These are phyloP conservation scores for Portevinia maculata DNA, from an alignment of 2,888 invertebrate species.

Conservation along the genomic window DNA sequence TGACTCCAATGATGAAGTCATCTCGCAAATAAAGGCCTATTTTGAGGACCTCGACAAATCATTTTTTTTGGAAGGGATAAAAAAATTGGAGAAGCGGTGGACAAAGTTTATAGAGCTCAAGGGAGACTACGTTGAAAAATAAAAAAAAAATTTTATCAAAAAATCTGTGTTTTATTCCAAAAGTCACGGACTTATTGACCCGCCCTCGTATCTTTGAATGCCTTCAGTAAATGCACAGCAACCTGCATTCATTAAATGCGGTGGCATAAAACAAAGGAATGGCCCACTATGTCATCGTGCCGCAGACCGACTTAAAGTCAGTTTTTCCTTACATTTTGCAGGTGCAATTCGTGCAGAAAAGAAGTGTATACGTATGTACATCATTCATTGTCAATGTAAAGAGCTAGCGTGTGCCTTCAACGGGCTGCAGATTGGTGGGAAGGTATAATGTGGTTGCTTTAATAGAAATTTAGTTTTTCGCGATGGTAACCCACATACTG, in stretches of 20 bases:
- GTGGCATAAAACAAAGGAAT: constrained; percentile 21
- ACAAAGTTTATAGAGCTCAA: too few species aligned
- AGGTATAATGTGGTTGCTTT: constrained; percentile 20
- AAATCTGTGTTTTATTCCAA: too few species aligned
- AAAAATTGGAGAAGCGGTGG: too few species aligned
- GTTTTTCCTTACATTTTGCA: constrained; percentile 14
- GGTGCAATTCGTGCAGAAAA: constrained; percentile 11
- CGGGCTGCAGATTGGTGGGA: background rate
- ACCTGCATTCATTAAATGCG: constrained; percentile 3
- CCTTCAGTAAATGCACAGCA: constrained; percentile 35
- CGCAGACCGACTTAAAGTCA: constrained; percentile 28
- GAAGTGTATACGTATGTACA: too few species aligned
- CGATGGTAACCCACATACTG: background rate
- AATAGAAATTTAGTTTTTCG: constrained; percentile 21
- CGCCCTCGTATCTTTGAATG: too few species aligned
- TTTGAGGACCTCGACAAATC: too few species aligned
- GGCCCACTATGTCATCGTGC: constrained; percentile 11
- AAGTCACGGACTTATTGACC: too few species aligned
- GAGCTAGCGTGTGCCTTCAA: background rate
- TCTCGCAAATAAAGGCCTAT: too few species aligned
- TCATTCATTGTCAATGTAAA: constrained; percentile 44
- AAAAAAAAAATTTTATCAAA: too few species aligned
- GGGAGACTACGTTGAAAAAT: too few species aligned
- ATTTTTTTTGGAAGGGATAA: too few species aligned
- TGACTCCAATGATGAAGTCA: too few species aligned